A percentile compares a stretch with the other conserved stretches of the same genome.
phyloP scores from a whole-genome alignment of 1,140 invertebrate genomes.

The Berghia stephanieae region DNA sequence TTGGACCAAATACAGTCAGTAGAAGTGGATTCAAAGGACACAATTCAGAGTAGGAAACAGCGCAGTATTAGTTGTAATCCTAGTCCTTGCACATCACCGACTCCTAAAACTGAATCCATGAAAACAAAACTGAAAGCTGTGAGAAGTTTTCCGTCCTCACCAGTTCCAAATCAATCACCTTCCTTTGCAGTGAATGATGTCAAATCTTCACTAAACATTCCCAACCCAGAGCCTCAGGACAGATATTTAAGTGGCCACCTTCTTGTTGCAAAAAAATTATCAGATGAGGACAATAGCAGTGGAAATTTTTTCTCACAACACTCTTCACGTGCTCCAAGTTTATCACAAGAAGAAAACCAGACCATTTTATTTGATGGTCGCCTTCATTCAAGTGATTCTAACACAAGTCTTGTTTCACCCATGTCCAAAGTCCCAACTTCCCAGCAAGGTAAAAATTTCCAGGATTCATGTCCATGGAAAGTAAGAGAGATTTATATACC shows the following conservation, averaged over 20 bases:
- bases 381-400: conserved; percentile 1
- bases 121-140: not conserved
- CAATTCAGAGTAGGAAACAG: not conserved
- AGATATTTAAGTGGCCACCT: conserved; percentile 62
- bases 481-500: not conserved
- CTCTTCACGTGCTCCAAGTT: not conserved
- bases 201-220: conserved; percentile 27
- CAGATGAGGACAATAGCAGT: conserved; percentile 62
- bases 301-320: conserved; percentile 40
- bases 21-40: not conserved
- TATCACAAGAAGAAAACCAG: not conserved
- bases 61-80: not conserved
- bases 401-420: not conserved
- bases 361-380: not conserved
- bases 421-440: not conserved
- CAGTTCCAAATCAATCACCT: not conserved
- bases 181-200: too few relatives aligned
- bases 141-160: not conserved
- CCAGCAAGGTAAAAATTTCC: not conserved
- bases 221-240: conserved; percentile 35
- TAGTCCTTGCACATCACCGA: not conserved
- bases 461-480: not conserved
- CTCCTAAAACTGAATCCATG: not conserved
- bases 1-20: not conserved
- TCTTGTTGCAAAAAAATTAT: conserved; percentile 65